Evolutionary conservation across 2,888 invertebrate genomes (phyloP).

Genomic region (Andrena minutula): DNA sequence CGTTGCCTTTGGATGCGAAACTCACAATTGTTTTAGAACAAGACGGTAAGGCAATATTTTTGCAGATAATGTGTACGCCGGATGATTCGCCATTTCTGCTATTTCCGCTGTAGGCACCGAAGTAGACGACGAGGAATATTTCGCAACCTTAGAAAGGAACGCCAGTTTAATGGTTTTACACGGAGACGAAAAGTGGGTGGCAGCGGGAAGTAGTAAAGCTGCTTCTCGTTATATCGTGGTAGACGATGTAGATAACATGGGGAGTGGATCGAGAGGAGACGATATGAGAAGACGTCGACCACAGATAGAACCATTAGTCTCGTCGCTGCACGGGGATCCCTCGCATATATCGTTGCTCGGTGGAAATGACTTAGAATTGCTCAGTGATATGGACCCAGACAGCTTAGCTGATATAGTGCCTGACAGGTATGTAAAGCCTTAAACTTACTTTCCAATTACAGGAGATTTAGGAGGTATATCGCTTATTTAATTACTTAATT

Average conservation of each 20-base stretch:
- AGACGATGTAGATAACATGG: conserved; percentile 80
- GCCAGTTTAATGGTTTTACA: conserved; percentile 93
- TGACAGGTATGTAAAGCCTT: conserved; percentile 86
- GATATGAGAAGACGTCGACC: conserved; percentile 73
- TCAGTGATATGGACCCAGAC: conserved; percentile 96
- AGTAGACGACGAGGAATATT: conserved; percentile 98
- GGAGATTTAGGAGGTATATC: neutral
- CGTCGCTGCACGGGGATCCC: conserved; percentile 87
- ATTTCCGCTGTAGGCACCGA: conserved; percentile 88
- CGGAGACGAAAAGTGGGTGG: conserved; percentile 91
- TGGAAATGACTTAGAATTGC: conserved; percentile 93
- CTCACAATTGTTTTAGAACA: conserved; percentile 94
- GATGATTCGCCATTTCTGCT: neutral
- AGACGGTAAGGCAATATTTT: conserved; percentile 87
- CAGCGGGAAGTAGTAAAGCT: conserved; percentile 80
- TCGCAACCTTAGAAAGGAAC: conserved; percentile 95
- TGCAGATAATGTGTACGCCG: neutral
- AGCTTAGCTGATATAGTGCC: conserved; percentile 93
- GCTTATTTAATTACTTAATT: neutral
- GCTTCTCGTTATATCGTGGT: conserved; percentile 81
- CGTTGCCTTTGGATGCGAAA: conserved; percentile 87
- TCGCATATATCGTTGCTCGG: conserved; percentile 94
- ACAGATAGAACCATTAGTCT: conserved; percentile 80
- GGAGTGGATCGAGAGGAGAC: conserved; percentile 71
- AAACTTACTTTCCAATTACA: neutral